Percentiles rank a stretch among this genome's conserved stretches.
phyloP scores from a whole-genome alignment of 2,888 invertebrate species.

The Disparrhopalites patrizii region DNA sequence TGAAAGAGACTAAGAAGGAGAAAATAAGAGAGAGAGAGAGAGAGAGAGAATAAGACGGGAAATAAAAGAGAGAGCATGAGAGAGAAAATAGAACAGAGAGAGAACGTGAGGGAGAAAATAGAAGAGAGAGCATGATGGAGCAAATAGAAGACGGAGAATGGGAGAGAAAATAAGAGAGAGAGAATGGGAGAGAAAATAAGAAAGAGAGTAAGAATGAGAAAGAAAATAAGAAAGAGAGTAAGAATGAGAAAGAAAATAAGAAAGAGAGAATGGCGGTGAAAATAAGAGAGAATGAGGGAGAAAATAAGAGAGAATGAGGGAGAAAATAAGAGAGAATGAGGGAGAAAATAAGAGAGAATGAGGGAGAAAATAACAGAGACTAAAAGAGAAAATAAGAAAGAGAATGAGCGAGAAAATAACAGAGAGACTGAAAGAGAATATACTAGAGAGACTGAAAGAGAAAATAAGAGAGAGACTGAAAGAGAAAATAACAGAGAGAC shows the following conservation, averaged over 20 bases:
- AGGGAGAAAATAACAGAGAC: neutral
- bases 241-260: neutral
- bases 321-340: neutral
- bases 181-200: neutral
- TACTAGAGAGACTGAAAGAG: too few relatives aligned
- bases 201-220: neutral
- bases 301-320: neutral
- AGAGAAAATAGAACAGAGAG: too few relatives aligned
- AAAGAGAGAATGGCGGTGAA: neutral
- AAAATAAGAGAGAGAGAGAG: neutral
- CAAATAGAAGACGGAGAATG: neutral
- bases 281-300: neutral
- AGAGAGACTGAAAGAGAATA: neutral
- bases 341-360: conserved; percentile 1
- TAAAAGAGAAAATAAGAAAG: neutral
- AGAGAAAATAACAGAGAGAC: too few relatives aligned
- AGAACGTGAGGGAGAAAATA: too few relatives aligned
- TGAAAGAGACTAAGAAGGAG: too few relatives aligned
- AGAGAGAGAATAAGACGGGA: neutral
- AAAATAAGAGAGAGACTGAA: too few relatives aligned
- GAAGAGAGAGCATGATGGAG: neutral
- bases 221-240: neutral
- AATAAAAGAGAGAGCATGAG: too few relatives aligned
- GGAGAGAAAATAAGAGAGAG: neutral
- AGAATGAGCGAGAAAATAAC: neutral